Base-by-base conservation (phyloP, 2,888 invertebrate species). In the Bugulina stolonifera region DNA sequence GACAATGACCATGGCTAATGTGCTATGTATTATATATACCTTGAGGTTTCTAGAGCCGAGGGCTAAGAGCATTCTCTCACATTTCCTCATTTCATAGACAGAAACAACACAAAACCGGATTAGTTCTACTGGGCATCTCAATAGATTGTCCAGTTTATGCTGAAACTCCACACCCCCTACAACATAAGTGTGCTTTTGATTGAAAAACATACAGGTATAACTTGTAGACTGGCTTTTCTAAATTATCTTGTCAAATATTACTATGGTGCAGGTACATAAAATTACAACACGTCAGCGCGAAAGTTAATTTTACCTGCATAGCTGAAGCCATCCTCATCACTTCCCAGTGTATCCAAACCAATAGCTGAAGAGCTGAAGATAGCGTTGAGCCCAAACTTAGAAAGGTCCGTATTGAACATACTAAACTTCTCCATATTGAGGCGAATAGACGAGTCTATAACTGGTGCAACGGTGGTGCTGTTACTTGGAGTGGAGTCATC, bases 81-180 rank as follows among this genome's bases (percentile, higher is more conserved):
- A 97, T 85, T 97, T 97, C 73, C 90, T 90, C 86, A 92, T 88
- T 84, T 97, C 97, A 0, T 90, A 88, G 73, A 92, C 91, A 0
- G 96, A 96, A 0, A 94, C 93, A 29, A 97, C 92, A 81, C 97
- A 97, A 27, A 96, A 83, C 0, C 90, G 90, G 86, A 94, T 93
- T n/a, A 89, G 87, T 69, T 89, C 88, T 5, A 95, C 90, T 0
- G 95, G 93, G 81, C 96, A 97, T 75, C 75, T 75, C 72, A 81
- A 81, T 75, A 83, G 76, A n/a, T 78, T 75, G 52, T 76, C 76
- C 35, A 82, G 73, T 1, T 77, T 77, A 0, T 75, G 71, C 29
- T 77, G 73, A 73, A 80, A 81, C 14, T 78, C 79, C 25, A 75
- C 73, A 69, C 80, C 83, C 82, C 75, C 14, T 72, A 74, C n/a